Evolutionary conservation across 1,140 invertebrate species (phyloP), one percentile per base, ranked within the genome.

Genomic region (Hirudo medicinalis): DNA sequence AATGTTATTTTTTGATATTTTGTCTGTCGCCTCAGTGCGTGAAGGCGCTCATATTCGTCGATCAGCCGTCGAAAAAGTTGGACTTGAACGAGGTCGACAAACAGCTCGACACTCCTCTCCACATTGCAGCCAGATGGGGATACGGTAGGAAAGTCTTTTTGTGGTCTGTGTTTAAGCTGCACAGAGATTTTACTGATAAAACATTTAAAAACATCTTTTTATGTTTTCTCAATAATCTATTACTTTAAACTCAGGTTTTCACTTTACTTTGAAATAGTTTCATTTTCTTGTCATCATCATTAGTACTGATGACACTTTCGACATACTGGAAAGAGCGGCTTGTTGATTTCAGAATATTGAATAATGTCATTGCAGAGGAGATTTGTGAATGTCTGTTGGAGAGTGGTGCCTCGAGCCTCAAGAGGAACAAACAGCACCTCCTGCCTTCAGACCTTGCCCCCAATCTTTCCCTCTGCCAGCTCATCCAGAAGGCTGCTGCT

Each of bases 91-190:
- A 4, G 1, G 53, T 49, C 36, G 54, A 70, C n/a, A 49, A 70
- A 9, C 22, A 25, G 13, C n/a, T 25, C 27, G 69, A 49, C 19
- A 70, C 69, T 22, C 36, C 69, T 25, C 53, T 70, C n/a, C 69
- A 70, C 29, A 49, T 70, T 20, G 69, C 69, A 3, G 69, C 69
- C 29, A 70, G 29, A 54, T 70, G 69, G 69, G 69, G 69, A 1
- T 70, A 53, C 19, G 69, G 69, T 70, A 27, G 43, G 15, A 53
- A 53, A 32, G n/a, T n/a, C n/a, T n/a, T n/a, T n/a, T n/a, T n/a
- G n/a, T n/a, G n/a, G n/a, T n/a, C n/a, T n/a, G n/a, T n/a, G n/a
- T n/a, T n/a, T n/a, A n/a, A n/a, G n/a, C n/a, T n/a, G n/a, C n/a
- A n/a, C n/a, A n/a, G n/a, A n/a, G n/a, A n/a, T n/a, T n/a, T n/a